These are phyloP conservation scores for Bombus terrestris DNA, from an alignment of 1,140 invertebrate genomes.

Conservation along the genomic window DNA sequence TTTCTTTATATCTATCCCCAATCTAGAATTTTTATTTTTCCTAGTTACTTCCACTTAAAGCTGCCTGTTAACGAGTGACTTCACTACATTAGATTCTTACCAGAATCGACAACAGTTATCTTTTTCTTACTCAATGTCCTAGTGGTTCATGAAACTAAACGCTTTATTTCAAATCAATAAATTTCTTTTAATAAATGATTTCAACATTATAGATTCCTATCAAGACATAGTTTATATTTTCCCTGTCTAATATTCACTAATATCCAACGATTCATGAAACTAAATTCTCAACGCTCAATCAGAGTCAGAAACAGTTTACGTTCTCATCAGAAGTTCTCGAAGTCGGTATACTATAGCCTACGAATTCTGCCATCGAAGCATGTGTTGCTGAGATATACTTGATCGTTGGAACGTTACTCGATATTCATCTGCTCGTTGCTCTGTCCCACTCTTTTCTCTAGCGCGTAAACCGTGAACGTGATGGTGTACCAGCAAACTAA, in stretches of 20 bases:
- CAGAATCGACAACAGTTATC: too few relatives aligned
- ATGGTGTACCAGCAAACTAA: background rate
- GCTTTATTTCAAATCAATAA: too few relatives aligned
- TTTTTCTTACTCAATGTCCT: too few relatives aligned
- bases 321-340: background rate
- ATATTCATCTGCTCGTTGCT: background rate
- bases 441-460: background rate
- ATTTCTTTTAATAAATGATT: background rate
- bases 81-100: too few relatives aligned
- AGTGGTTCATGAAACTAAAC: too few relatives aligned
- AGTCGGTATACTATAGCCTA: background rate
- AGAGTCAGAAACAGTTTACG: background rate
- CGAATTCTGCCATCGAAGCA: background rate
- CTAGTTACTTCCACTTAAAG: background rate
- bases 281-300: background rate
- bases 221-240: background rate
- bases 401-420: background rate
- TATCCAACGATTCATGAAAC: background rate
- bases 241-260: background rate
- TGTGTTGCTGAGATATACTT: background rate
- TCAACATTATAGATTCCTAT: background rate
- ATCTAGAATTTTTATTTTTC: background rate
- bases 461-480: background rate
- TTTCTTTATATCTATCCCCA: background rate
- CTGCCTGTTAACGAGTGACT: too few relatives aligned